Conservation (phyloP, 1,140 invertebrate species). For the Heterodera schachtii region DNA sequence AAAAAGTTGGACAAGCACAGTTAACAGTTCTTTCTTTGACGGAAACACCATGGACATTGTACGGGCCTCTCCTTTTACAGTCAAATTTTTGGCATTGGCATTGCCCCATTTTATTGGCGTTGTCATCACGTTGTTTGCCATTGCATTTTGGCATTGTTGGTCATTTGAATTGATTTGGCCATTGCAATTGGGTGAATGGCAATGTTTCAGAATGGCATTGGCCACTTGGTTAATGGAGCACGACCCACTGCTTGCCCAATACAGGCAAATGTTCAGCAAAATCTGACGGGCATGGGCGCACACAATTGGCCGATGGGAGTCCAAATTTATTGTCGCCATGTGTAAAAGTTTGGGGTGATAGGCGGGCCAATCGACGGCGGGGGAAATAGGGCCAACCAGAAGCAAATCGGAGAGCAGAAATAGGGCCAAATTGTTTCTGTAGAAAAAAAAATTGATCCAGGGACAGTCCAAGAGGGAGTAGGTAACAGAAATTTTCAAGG, state of each 20-base stretch:
- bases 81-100: not conserved
- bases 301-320: slow-evolving; percentile 79
- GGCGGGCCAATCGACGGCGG: slow-evolving; percentile 82
- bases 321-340: slow-evolving; percentile 86
- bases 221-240: slow-evolving; percentile 78
- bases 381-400: slow-evolving; percentile 79
- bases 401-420: slow-evolving; percentile 94
- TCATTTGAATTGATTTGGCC: not conserved
- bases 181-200: not conserved
- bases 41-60: not conserved
- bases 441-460: too few species aligned
- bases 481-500: too few species aligned
- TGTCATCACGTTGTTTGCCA: not conserved
- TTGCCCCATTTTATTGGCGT: not conserved
- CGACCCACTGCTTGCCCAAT: slow-evolving; percentile 32
- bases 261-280: slow-evolving; percentile 75
- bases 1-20: not conserved
- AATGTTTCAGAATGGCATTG: slow-evolving; percentile 72
- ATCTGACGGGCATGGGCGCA: slow-evolving; percentile 90
- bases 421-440: slow-evolving; percentile 94
- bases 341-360: slow-evolving; percentile 94
- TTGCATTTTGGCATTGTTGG: not conserved
- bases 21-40: not conserved
- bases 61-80: not conserved
- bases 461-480: too few species aligned